A percentile compares a stretch with the other conserved stretches of the same genome.
Conservation (phyloP, 64 coral and sea anemone genomes). For the Porites lutea region DNA sequence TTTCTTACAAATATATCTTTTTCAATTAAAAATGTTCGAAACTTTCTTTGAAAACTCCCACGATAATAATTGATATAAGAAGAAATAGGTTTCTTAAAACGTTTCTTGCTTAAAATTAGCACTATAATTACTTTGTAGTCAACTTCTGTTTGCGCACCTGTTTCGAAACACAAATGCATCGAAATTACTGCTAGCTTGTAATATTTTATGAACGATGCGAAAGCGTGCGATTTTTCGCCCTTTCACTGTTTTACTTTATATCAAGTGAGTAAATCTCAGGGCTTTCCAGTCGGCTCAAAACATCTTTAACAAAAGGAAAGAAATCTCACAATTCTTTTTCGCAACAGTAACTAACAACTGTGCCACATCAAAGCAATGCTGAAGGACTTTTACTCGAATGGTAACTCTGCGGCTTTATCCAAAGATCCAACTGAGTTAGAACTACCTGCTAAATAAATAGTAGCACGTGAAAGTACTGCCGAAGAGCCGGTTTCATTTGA, state of each 20-base stretch:
- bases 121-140: neutral
- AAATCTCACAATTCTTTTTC: neutral
- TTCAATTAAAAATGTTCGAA: neutral
- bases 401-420: no score
- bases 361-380: no score
- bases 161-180: neutral
- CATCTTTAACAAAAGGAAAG: neutral
- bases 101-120: conserved; percentile 36
- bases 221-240: conserved; percentile 11
- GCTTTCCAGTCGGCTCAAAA: neutral
- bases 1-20: neutral
- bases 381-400: no score
- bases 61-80: neutral
- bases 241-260: neutral
- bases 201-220: neutral
- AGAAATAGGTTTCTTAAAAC: neutral
- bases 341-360: no score
- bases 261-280: neutral
- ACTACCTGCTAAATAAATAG: no score
- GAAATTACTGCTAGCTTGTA: neutral
- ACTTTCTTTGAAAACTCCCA: neutral
- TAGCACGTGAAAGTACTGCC: no score
- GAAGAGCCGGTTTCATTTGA: no score
- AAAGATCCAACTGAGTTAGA: no score
- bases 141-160: conserved; percentile 13